Conservation (phyloP, 2,888 invertebrate genomes). For the Drosophila seclusa region DNA sequence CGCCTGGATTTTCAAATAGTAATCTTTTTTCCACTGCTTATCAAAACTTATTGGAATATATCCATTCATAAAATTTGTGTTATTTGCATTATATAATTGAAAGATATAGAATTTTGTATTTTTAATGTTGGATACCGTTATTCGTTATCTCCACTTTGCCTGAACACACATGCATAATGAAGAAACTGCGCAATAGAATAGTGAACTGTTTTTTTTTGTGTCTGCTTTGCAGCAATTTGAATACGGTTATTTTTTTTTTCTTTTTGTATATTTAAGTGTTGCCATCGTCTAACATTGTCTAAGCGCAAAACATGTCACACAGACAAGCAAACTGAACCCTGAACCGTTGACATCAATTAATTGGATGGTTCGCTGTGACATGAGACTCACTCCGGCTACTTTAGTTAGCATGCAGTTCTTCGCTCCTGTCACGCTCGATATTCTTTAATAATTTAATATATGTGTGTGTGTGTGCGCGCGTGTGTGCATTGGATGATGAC, state of each 20-base stretch:
- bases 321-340: slow-evolving; percentile 10
- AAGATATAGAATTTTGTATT: not conserved
- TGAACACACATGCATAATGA: not conserved
- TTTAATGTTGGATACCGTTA: not conserved
- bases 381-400: slow-evolving; percentile 1
- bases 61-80: not conserved
- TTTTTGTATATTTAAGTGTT: not conserved
- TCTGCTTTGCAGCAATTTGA: not conserved
- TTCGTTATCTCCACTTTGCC: not conserved
- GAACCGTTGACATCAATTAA: slow-evolving; percentile 49
- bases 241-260: not conserved
- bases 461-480: not conserved
- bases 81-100: not conserved
- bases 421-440: slow-evolving; percentile 48
- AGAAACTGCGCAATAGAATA: not conserved
- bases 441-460: slow-evolving; percentile 55
- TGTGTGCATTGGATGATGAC: not conserved
- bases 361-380: slow-evolving; percentile 30
- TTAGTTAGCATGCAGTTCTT: slow-evolving; percentile 12
- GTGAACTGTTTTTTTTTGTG: not conserved
- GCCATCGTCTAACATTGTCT: slow-evolving; percentile 4
- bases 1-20: not conserved
- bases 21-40: not conserved
- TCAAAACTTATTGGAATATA: not conserved
- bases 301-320: slow-evolving; percentile 1